These are phyloP conservation scores for Macaria liturata DNA, from an alignment of 2,888 invertebrate species.

Conservation along the genomic window DNA sequence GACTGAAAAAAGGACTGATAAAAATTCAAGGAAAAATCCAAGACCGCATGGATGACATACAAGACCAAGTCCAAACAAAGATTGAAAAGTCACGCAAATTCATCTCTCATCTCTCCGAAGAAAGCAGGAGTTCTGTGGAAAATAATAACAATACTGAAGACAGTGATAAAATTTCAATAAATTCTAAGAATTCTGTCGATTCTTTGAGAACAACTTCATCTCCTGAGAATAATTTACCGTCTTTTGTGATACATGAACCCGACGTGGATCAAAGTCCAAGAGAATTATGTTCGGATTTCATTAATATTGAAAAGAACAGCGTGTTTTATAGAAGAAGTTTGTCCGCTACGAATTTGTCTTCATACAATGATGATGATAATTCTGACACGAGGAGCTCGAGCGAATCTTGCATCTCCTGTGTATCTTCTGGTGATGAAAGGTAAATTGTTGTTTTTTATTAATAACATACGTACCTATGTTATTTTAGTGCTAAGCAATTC, in stretches of 20 bases:
- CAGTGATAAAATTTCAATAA: conserved; percentile 31
- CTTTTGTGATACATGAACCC: conserved; percentile 61
- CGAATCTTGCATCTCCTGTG: conserved; percentile 62
- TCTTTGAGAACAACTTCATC: conserved; percentile 2
- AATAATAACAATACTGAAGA: conserved; percentile 39
- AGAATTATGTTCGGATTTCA: conserved; percentile 59
- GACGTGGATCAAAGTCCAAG: conserved; percentile 46
- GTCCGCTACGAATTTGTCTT: conserved; percentile 62
- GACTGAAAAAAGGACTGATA: conserved; percentile 59
- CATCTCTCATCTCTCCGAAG: conserved; percentile 65
- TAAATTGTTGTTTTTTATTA: conserved; percentile 34
- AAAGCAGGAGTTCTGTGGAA: conserved; percentile 59
- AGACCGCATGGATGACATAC: conserved; percentile 69
- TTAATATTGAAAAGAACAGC: conserved; percentile 60
- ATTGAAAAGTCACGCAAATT: conserved; percentile 61
- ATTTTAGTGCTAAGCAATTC: too few species aligned
- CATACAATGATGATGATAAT: conserved; percentile 49
- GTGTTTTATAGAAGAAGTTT: conserved; percentile 55
- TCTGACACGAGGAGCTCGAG: conserved; percentile 52
- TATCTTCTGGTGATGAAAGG: conserved; percentile 69
- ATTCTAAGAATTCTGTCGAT: conserved; percentile 24
- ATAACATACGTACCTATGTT: too few species aligned
- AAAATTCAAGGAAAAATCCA: conserved; percentile 72
- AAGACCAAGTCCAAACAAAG: conserved; percentile 70
- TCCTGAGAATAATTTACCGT: conserved; percentile 51